These are phyloP conservation scores for Rhinoraja longicauda DNA, from an alignment of 2,797 vertebrate species.

Conservation along the genomic window DNA sequence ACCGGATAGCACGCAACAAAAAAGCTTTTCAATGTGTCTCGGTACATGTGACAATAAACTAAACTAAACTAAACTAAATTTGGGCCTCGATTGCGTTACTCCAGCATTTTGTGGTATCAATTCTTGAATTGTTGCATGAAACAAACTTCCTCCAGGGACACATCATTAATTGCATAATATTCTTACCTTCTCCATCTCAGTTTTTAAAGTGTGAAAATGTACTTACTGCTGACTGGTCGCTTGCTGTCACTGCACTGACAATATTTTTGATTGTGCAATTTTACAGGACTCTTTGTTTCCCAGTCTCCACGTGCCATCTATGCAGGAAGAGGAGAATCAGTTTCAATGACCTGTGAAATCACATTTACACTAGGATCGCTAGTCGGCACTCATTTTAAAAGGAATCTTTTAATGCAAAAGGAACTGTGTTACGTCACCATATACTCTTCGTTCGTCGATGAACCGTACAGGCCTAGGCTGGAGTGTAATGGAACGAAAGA, in stretches of 20 bases:
- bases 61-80: too few species aligned
- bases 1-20: too few species aligned
- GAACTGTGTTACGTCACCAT: background rate
- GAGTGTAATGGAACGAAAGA: background rate
- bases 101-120: too few species aligned
- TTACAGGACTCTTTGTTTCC: background rate
- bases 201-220: too few species aligned
- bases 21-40: too few species aligned
- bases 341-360: background rate
- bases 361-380: rapidly evolving
- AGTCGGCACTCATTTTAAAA: background rate
- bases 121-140: background rate
- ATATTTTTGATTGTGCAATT: background rate
- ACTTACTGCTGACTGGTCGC: background rate
- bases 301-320: background rate
- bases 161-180: background rate
- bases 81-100: too few species aligned
- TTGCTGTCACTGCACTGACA: background rate
- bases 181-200: background rate
- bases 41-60: too few species aligned
- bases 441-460: rapidly evolving
- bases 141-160: background rate
- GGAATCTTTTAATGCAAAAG: too few species aligned
- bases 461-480: rapidly evolving
- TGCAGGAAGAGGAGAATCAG: background rate